Evolutionary conservation across 2,888 invertebrate species (phyloP).

Genomic region (Epirrhoe alternata): DNA sequence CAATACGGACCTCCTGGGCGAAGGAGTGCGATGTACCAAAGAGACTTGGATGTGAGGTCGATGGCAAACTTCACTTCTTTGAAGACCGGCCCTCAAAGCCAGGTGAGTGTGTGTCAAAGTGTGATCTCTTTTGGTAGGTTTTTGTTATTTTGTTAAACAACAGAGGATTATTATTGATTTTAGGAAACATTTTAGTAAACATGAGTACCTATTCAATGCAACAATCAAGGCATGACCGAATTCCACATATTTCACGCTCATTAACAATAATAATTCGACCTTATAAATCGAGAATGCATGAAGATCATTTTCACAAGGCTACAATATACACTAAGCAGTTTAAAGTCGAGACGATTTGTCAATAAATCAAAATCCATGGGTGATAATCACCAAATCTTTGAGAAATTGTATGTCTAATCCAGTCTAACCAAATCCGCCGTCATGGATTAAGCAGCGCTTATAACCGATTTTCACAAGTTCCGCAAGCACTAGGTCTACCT

Average conservation of each 20-base stretch:
- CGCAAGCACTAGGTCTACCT: background rate
- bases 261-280: constrained; percentile 24
- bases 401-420: background rate
- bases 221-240: constrained; percentile 12
- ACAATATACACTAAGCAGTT: constrained; percentile 1
- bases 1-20: constrained; percentile 79
- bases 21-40: constrained; percentile 75
- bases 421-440: background rate
- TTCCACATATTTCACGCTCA: constrained; percentile 25
- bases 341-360: background rate
- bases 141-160: no score
- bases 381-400: background rate
- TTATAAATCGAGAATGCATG: constrained; percentile 31
- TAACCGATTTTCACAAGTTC: background rate
- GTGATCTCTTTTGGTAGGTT: no score
- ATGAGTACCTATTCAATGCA: background rate
- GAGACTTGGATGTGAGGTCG: constrained; percentile 75
- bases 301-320: constrained; percentile 22
- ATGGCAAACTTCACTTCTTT: constrained; percentile 80
- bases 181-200: no score
- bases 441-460: background rate
- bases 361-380: background rate
- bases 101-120: constrained; percentile 53
- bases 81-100: constrained; percentile 72
- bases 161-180: background rate